Conservation (phyloP, 2,113 vertebrate species). For the Chamaetylas fuelleborni region DNA sequence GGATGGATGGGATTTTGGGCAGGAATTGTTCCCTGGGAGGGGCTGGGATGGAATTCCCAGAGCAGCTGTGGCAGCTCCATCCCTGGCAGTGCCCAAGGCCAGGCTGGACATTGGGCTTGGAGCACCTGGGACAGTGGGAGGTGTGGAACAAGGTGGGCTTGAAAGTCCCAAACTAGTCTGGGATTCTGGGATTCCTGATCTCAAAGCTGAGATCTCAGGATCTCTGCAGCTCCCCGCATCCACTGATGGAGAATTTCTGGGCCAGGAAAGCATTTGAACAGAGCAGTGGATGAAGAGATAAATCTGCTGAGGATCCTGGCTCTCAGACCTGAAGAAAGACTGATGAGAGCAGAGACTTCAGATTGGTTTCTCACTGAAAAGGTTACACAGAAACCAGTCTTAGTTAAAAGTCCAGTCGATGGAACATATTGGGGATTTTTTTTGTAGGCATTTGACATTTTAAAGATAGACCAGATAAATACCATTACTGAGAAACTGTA, state of each 20-base stretch:
- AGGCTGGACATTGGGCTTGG: accelerated
- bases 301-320: background rate
- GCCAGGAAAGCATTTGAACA: background rate
- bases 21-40: background rate
- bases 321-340: background rate
- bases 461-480: conserved; percentile 24
- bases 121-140: background rate
- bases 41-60: background rate
- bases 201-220: accelerated
- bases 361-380: background rate
- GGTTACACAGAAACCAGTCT: background rate
- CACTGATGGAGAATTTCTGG: background rate
- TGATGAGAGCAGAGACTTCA: background rate
- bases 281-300: background rate
- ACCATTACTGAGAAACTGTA: background rate
- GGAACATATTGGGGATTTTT: background rate
- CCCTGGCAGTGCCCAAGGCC: background rate
- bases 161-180: background rate
- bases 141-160: accelerated
- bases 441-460: conserved; percentile 40
- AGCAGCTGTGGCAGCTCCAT: background rate
- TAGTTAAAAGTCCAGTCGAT: background rate
- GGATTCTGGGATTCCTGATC: accelerated
- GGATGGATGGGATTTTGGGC: accelerated
- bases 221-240: background rate